Base-by-base conservation (phyloP, 2,888 invertebrate genomes). In the Campoplex capitator region DNA sequence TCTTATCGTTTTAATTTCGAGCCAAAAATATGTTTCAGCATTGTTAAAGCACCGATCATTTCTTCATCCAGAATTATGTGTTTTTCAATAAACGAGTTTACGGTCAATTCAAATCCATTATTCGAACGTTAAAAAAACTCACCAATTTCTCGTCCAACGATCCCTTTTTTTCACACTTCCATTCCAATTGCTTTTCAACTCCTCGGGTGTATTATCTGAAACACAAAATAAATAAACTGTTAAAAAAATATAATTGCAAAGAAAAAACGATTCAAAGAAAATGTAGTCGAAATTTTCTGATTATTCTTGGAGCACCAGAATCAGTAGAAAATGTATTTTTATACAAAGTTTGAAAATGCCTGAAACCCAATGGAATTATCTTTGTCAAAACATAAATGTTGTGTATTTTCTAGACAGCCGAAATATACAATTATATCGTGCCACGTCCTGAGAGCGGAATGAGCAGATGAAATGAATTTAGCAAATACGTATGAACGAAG, bases 401-500 rank as follows among this genome's bases (percentile, higher is more conserved):
- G 42, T 65, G 71, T 38, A 35, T 71, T 76, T 78, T 74, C 51
- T 38, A 48, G 65, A 71, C 80, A 78, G 45, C 51, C 32, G 73
- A 68, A 42, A 73, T 75, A 65, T 81, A 75, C 78, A 84, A 84
- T 84, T 82, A 78, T 68, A 23, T 76, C 62, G 48, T 45, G 45
- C 45, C 28, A 38, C 68, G 80, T 81, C 45, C 77, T 79, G 45
- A 32, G 38, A 75, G 48, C 78, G 70, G 32, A 74, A 76, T 42
- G 81, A 56, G 23, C 23, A 23, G 77, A 79, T 83, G 62, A 83
- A 83, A 79, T 56, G 81, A 82, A 87, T 82, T 84, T 70, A 70
- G 77, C 65, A 48, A 75, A 87, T 78, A 80, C 68, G 73, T 45
- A 45, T 32, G 70, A 70, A 79, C 16, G 48, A 23, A 75, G 75